phyloP scores from a whole-genome alignment of 2,888 invertebrate genomes.

The Nudaria mundana region DNA sequence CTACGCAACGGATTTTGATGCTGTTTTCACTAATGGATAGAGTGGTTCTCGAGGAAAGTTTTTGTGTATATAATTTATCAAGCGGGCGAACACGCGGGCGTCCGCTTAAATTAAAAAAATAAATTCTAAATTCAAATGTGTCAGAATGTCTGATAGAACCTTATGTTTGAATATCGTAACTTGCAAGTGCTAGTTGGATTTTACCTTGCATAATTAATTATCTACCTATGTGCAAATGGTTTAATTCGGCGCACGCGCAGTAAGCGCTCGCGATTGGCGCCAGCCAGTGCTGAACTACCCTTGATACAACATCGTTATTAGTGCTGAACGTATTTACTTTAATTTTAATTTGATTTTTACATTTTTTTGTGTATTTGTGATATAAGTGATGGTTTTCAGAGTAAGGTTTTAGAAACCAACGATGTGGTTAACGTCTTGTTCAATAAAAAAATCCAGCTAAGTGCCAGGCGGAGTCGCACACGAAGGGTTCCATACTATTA shows the following conservation, averaged over 20 bases:
- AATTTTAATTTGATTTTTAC: slow-evolving; percentile 1
- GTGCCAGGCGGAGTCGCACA: too few relatives aligned
- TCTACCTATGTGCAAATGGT: slow-evolving; percentile 44
- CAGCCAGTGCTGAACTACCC: slow-evolving; percentile 43
- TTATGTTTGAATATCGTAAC: slow-evolving; percentile 52
- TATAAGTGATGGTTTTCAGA: slow-evolving; percentile 28
- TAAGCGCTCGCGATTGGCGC: slow-evolving; percentile 45
- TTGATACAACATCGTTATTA: slow-evolving; percentile 14
- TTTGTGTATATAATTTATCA: too few relatives aligned
- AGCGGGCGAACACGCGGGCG: too few relatives aligned
- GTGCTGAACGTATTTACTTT: slow-evolving; percentile 3
- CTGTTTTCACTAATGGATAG: too few relatives aligned
- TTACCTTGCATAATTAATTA: slow-evolving; percentile 64
- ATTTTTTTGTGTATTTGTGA: slow-evolving; percentile 14
- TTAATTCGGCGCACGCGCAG: slow-evolving; percentile 47
- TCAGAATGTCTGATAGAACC: background rate
- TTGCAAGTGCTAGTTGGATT: slow-evolving; percentile 35
- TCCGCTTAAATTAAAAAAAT: background rate
- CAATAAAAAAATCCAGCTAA: too few relatives aligned
- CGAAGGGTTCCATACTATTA: too few relatives aligned
- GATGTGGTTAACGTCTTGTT: too few relatives aligned
- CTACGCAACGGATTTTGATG: too few relatives aligned
- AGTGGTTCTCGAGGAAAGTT: too few relatives aligned
- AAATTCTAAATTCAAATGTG: too few relatives aligned
- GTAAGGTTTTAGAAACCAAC: slow-evolving; percentile 51